Percentiles rank a stretch among this genome's conserved stretches.
These are phyloP conservation scores for Trichomalopsis sarcophagae DNA, from an alignment of 1,140 invertebrate genomes.

Conservation along the genomic window DNA sequence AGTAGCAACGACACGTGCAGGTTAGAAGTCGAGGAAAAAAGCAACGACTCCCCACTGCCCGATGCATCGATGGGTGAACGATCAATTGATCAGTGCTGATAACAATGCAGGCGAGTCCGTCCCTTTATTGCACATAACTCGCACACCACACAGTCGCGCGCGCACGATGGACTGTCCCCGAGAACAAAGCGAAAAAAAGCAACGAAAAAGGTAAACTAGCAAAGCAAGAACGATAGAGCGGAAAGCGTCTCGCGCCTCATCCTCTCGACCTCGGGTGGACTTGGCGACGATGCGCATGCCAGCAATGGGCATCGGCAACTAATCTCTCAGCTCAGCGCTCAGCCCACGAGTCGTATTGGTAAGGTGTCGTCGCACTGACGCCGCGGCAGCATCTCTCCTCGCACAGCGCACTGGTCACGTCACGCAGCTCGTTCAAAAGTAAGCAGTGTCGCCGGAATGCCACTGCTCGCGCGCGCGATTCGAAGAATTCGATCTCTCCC, in stretches of 20 bases:
- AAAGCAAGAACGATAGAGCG: not conserved
- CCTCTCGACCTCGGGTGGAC: not conserved
- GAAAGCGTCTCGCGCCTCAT: not conserved
- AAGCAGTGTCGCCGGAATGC: not conserved
- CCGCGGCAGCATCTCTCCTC: not conserved
- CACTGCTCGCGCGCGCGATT: slow-evolving; percentile 8
- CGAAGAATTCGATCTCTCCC: slow-evolving; percentile 34
- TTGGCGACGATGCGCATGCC: not conserved
- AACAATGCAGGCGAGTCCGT: too few species aligned
- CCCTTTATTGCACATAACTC: too few species aligned
- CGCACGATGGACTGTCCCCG: too few species aligned
- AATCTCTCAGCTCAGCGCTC: not conserved
- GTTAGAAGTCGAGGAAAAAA: not conserved
- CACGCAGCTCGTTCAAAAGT: not conserved
- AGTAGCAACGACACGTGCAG: not conserved
- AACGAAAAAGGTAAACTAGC: not conserved
- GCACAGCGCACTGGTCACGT: not conserved
- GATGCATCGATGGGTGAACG: not conserved
- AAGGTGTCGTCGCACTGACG: not conserved
- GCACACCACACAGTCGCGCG: too few species aligned
- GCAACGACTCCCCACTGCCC: not conserved
- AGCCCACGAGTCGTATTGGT: not conserved
- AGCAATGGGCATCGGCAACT: not conserved
- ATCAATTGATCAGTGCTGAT: not conserved
- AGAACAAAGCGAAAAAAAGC: not conserved